phyloP scores from a whole-genome alignment of 2,888 invertebrate species.

The Athripsodes cinereus region DNA sequence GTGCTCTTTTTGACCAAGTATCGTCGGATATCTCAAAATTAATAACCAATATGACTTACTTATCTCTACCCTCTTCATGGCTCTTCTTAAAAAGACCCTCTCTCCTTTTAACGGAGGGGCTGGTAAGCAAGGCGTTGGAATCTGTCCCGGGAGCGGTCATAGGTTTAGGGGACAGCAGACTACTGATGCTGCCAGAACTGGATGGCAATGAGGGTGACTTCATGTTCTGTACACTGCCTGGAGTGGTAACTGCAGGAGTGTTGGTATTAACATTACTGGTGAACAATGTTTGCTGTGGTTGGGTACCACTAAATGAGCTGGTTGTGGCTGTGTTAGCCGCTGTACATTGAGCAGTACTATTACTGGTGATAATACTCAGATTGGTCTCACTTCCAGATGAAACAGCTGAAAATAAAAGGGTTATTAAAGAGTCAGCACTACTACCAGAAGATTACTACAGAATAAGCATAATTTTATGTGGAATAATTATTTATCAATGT shows the following conservation, averaged over 20 bases:
- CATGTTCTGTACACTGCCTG: slow-evolving; percentile 32
- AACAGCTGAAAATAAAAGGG: slow-evolving; percentile 12
- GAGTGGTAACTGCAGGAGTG: slow-evolving; percentile 17
- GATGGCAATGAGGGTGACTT: slow-evolving; percentile 35
- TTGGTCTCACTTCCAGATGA: slow-evolving; percentile 13
- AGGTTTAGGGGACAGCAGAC: slow-evolving; percentile 28
- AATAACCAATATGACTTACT: slow-evolving; percentile 55
- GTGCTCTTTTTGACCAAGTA: too few relatives aligned
- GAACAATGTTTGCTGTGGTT: not conserved
- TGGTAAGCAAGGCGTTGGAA: slow-evolving; percentile 43
- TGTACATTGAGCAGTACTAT: not conserved
- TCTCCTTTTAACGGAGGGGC: slow-evolving; percentile 66
- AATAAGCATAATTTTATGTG: too few relatives aligned
- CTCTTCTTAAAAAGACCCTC: slow-evolving; percentile 80
- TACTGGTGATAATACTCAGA: not conserved
- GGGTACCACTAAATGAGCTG: not conserved
- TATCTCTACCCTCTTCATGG: slow-evolving; percentile 89
- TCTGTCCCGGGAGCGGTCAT: slow-evolving; percentile 28
- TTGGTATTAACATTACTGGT: not conserved
- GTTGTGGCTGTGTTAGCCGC: not conserved
- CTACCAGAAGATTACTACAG: too few relatives aligned
- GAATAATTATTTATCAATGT: too few relatives aligned
- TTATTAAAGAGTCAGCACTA: too few relatives aligned
- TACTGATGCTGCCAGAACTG: slow-evolving; percentile 36
- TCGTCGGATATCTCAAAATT: too few relatives aligned